Evolutionary conservation across 2,113 vertebrate genomes (phyloP), one percentile per base, ranked within the genome.

Genomic region (Nesogale talazaci): DNA sequence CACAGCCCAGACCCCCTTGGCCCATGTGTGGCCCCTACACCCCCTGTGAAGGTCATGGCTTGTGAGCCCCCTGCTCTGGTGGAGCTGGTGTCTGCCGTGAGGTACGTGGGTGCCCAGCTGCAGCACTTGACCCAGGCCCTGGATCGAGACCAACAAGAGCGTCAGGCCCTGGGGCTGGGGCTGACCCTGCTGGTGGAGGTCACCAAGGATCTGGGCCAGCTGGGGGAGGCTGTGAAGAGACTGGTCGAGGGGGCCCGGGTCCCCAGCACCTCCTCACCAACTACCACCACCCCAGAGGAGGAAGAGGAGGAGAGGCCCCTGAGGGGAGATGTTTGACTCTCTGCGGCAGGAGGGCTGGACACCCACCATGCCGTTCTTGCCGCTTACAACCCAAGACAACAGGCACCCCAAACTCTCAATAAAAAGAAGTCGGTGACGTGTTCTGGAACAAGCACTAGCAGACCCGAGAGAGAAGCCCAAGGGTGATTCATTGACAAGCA

Each of bases 251-350:
- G 40, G 20, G 52, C 89, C 75, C 42, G 94, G 96, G 69, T 69
- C 52, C 61, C 91, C 17, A 81, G 57, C 74, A 89, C 91, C 0
- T 14, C 82, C 27, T 23, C 9, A 3, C 92, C 92, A 4, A 67
- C 36, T 23, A 83, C 70, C 7, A 52, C 83, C 42, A 52, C 84
- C 74, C 91, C 79, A 1, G 96, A 95, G 76, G 94, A 96, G 80
- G 96, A 95, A 72, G 94, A 96, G 80, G 96, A 96, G 36, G 97
- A 95, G 27, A 82, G 95, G 77, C 97, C 96, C n/a, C 91, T 95
- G 65, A 83, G 96, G 84, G 97, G 97, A 7, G 97, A 97, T 0
- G 97, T 97, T 65, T 97, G 85, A 96, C 20, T 79, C n/a, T 9
- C 1, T 34, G 76, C 27, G 29, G 11, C 3, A 12, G 46, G 6